A percentile compares a stretch with the other conserved stretches of the same genome.
Evolutionary conservation across 2,888 invertebrate species (phyloP).

Genomic region (Spisula subtruncata): DNA sequence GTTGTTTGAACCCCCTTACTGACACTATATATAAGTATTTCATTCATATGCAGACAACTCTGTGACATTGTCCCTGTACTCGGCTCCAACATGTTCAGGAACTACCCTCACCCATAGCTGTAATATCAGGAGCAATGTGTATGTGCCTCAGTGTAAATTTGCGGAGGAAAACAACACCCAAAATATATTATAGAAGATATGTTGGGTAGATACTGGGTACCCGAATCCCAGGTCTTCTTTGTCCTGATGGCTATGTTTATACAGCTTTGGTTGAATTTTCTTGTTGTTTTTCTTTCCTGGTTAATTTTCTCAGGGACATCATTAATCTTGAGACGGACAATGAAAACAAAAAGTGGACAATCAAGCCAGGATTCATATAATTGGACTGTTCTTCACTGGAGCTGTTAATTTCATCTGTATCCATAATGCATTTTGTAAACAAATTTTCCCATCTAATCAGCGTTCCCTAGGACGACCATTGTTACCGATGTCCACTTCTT

Average conservation of each 20-base stretch:
- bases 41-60: neutral
- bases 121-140: too few species aligned
- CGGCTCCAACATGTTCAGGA: too few species aligned
- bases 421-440: slow-evolving; percentile 70
- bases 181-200: too few species aligned
- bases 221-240: too few species aligned
- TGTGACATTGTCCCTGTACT: too few species aligned
- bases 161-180: too few species aligned
- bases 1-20: too few species aligned
- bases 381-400: slow-evolving; percentile 56
- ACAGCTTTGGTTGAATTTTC: neutral
- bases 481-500: slow-evolving; percentile 42
- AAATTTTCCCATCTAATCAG: slow-evolving; percentile 61
- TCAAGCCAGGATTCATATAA: slow-evolving; percentile 41
- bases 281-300: neutral
- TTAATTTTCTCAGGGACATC: neutral
- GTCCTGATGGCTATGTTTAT: neutral
- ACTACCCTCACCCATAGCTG: too few species aligned
- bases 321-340: neutral
- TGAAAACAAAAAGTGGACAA: slow-evolving; percentile 39
- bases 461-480: slow-evolving; percentile 42
- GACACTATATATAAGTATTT: too few species aligned
- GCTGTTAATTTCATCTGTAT: slow-evolving; percentile 64
- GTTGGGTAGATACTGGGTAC: too few species aligned
- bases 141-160: too few species aligned